These are phyloP conservation scores for Cantharis lateralis DNA, from an alignment of 2,888 invertebrate species.

Conservation along the genomic window DNA sequence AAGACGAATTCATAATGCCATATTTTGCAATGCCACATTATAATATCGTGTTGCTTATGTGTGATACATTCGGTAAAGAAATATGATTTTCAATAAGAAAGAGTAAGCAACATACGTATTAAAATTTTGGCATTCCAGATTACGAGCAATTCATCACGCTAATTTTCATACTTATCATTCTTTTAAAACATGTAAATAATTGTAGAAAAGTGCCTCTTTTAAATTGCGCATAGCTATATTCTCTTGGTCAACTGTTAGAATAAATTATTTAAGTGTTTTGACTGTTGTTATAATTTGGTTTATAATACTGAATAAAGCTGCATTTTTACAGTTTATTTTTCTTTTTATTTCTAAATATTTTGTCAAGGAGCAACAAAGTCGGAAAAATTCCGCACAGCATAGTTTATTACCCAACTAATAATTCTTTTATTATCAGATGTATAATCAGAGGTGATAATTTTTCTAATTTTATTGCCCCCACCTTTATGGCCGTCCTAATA, in stretches of 20 bases:
- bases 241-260: slow-evolving; percentile 55
- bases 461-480: no score
- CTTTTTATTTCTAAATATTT: neutral
- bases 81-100: slow-evolving; percentile 1
- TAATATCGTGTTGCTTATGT: neutral
- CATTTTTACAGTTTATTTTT: slow-evolving; percentile 51
- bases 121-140: neutral
- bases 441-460: no score
- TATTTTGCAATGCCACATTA: neutral
- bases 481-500: no score
- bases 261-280: slow-evolving; percentile 52
- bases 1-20: slow-evolving; percentile 1
- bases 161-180: neutral
- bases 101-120: neutral
- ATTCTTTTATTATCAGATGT: no score
- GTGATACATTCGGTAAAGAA: neutral
- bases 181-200: slow-evolving; percentile 47
- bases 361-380: neutral
- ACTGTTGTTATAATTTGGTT: slow-evolving; percentile 54
- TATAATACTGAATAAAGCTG: slow-evolving; percentile 54
- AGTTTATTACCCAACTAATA: no score
- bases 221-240: slow-evolving; percentile 54
- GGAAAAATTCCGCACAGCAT: no score
- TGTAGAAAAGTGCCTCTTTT: slow-evolving; percentile 56
- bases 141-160: neutral